These are phyloP conservation scores for Mythimna impura DNA, from an alignment of 2,888 invertebrate species.

Conservation along the genomic window DNA sequence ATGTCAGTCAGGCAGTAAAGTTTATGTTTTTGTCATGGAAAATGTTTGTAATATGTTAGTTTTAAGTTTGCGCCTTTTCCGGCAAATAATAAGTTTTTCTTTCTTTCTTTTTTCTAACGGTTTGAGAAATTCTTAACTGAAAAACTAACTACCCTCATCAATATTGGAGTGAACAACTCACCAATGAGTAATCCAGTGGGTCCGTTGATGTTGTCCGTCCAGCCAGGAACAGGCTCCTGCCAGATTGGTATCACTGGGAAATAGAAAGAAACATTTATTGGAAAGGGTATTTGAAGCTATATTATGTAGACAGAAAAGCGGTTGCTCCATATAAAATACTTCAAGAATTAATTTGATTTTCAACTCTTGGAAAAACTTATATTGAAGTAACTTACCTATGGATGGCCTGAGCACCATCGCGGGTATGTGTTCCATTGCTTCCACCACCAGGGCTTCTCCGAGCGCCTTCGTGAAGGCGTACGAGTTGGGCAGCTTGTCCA, in stretches of 20 bases:
- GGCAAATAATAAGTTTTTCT: too few species aligned
- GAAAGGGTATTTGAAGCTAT: too few species aligned
- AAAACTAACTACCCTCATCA: too few species aligned
- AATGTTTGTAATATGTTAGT: too few species aligned
- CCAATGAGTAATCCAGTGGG: conserved; percentile 94
- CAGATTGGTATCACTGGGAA: conserved; percentile 95
- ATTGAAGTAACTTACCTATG: conserved; percentile 90
- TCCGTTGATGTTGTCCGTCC: conserved; percentile 99
- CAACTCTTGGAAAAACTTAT: too few species aligned
- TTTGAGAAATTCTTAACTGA: too few species aligned
- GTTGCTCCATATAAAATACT: neutral
- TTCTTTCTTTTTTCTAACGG: too few species aligned
- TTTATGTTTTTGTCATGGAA: too few species aligned
- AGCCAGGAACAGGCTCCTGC: conserved; percentile 95
- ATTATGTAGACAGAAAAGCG: too few species aligned
- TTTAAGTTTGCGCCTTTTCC: too few species aligned
- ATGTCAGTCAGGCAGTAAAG: too few species aligned
- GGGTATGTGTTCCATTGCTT: conserved; percentile 94
- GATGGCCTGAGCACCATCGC: conserved; percentile 96
- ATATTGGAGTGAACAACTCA: conserved; percentile 56
- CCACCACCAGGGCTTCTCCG: conserved; percentile 95
- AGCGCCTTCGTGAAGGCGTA: conserved; percentile 98
- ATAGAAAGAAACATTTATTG: neutral
- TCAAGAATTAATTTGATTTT: too few species aligned
- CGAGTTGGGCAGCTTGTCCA: conserved; percentile 96